These are phyloP conservation scores for Archips crataeganus DNA, from an alignment of 2,888 invertebrate genomes.

Conservation along the genomic window DNA sequence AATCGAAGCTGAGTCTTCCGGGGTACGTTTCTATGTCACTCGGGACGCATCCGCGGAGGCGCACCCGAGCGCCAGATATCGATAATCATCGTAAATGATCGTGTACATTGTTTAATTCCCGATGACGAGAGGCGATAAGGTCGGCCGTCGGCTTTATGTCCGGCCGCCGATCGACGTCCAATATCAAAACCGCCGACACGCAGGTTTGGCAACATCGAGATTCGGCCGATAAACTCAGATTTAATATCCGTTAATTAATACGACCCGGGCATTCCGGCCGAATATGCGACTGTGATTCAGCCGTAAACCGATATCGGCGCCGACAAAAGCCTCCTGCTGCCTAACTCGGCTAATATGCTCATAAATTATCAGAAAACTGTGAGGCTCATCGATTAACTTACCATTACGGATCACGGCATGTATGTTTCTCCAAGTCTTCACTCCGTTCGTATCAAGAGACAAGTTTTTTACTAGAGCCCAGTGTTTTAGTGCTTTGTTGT, in stretches of 20 bases:
- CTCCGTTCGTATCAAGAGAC: constrained; percentile 30
- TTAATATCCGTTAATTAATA: constrained; percentile 86
- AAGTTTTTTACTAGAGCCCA: constrained; percentile 47
- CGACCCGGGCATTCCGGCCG: constrained; percentile 78
- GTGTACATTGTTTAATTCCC: constrained; percentile 79
- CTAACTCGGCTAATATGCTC: constrained; percentile 82
- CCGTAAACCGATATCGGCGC: constrained; percentile 74
- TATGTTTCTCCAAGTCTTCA: constrained; percentile 22
- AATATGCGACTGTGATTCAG: constrained; percentile 80
- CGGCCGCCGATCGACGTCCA: constrained; percentile 61
- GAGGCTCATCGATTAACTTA: constrained; percentile 73
- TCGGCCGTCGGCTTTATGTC: constrained; percentile 67
- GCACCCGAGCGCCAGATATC: constrained; percentile 52
- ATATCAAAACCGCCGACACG: constrained; percentile 76
- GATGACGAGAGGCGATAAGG: constrained; percentile 81
- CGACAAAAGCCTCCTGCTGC: constrained; percentile 77
- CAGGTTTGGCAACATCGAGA: constrained; percentile 83
- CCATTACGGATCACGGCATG: constrained; percentile 43
- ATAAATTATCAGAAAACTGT: constrained; percentile 83
- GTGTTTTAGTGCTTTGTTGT: constrained; percentile 43
- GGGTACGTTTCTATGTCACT: constrained; percentile 46
- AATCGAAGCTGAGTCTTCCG: constrained; percentile 50
- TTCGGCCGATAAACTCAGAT: constrained; percentile 82
- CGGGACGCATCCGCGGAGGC: constrained; percentile 55
- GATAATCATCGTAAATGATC: constrained; percentile 79